Evolutionary conservation across 2,888 invertebrate genomes (phyloP).

Genomic region (Calameuta filiformis): DNA sequence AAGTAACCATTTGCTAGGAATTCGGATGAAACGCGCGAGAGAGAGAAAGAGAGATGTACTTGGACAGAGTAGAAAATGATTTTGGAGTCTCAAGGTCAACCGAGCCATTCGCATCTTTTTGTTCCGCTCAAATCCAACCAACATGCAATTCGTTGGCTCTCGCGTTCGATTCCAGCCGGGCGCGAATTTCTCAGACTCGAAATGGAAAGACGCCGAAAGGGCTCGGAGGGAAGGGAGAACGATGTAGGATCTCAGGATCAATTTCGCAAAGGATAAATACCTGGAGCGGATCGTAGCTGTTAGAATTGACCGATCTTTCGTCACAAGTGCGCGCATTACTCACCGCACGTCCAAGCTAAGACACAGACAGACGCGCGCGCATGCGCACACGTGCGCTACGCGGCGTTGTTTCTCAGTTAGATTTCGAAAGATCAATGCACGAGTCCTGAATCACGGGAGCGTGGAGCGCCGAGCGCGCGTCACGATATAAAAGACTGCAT

Average conservation of each 20-base stretch:
- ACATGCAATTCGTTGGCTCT: not conserved
- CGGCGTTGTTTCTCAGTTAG: slow-evolving; percentile 1
- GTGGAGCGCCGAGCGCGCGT: slow-evolving; percentile 27
- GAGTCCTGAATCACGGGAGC: slow-evolving; percentile 38
- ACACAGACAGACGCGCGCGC: not conserved
- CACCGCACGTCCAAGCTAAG: not conserved
- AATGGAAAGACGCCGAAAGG: not conserved
- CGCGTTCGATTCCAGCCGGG: not conserved
- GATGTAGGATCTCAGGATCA: not conserved
- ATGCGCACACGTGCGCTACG: not conserved
- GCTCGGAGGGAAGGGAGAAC: not conserved
- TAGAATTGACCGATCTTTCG: not conserved
- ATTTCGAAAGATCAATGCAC: slow-evolving; percentile 12
- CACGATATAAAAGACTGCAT: slow-evolving; percentile 35
- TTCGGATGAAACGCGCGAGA: not conserved
- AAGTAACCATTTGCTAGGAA: not conserved
- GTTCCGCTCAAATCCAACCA: not conserved
- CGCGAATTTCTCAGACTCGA: not conserved
- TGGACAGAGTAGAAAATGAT: not conserved
- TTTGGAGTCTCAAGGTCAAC: not conserved
- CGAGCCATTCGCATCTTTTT: not conserved
- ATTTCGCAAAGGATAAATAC: not conserved
- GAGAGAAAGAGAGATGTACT: not conserved
- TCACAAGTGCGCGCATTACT: not conserved
- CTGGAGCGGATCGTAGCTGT: not conserved